Base-by-base conservation (phyloP, 2,888 invertebrate genomes). In the Urechis unicinctus region DNA sequence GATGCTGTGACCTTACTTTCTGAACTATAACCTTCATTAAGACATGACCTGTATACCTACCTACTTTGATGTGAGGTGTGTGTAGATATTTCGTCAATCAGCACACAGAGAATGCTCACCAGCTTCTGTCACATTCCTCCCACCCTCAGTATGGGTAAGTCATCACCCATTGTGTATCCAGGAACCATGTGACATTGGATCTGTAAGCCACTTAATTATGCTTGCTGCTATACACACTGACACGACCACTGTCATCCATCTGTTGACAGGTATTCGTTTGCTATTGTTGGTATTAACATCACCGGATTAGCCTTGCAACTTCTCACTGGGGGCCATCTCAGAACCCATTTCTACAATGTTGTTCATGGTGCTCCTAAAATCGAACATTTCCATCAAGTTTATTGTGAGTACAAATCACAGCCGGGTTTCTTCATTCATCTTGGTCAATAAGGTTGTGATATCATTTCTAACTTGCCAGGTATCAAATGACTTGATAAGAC, bases 261-360 rank as follows among this genome's bases (percentile, higher is more conserved):
- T 9, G 43, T 50, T 61, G 64, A 3, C 67, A 80, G 79, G 48
- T 82, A 81, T 68, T 82, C 82, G 1, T 82, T 80, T 67, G 82
- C 83, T 5, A 80, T 83, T 53, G 80, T 82, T 48, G 95, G 95
- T 50, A 97, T 97, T 61, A 96, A 96, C 80, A 82, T 97, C 48
- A 96, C 96, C 0, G 88, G 89, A 64, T 86, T 96, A 85, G 89
- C 91, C 1, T 87, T 88, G 73, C 84, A 86, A 63, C 78, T 97
- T 41, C 78, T 96, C 41, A 85, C 85, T 66, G 85, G 86, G 67
- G 91, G 91, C 21, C 82, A 85, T 46, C 89, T 93, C 1, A 91
- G 91, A 78, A 88, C 89, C 2, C 94, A 95, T 75, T 87, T 96
- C 79, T 96, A 88, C 77, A 95, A 95, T 79, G 82, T 85, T 44